Evolutionary conservation across 1,140 invertebrate species (phyloP), one percentile per base, ranked within the genome.

Genomic region (Pseudomyrmex sp.): DNA sequence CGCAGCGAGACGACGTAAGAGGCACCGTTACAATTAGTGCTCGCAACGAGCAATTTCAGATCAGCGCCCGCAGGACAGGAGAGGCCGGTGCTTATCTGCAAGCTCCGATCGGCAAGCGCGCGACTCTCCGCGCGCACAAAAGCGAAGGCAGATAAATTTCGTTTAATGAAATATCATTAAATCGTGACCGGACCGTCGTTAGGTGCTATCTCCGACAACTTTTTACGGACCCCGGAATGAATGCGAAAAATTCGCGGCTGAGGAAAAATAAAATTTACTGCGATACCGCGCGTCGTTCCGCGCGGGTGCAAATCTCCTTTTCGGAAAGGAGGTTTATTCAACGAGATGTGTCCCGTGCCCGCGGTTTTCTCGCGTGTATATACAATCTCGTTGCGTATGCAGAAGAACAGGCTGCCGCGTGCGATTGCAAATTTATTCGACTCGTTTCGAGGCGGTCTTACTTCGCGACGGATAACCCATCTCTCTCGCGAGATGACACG

Each of bases 21-120:
- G 82, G 54, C 82, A 83, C 73, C 73, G 82, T 83, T 83, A 83
- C 82, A 83, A 83, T 83, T 83, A 83, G 73, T 69, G 72, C 48
- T 56, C 58, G 79, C 58, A 82, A 63, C 50, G 68, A 82, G 59
- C 79, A 74, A 82, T 82, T 82, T 82, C 68, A 82, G 79, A 82
- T 74, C 70, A 73, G 48, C 26, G 48, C 79, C 72, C 58, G 59
- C 70, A 61, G 72, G 58, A 75, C 79, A 70, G 35, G 35, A 79
- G 54, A 80, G 35, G n/a, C 66, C 65, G 52, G 66, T 15, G 50
- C 66, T 59, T 80, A 80, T 80, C 76, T 35, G 76, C 54, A 59
- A 59, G 54, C 66, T 72, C n/a, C 66, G 66, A 80, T 80, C 76
- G 54, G 35, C 54, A 48, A 35, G 35, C 35, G 61, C 76, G 76